Evolutionary conservation across 2,113 vertebrate species (phyloP).

Genomic region (Zosterops japonicus): DNA sequence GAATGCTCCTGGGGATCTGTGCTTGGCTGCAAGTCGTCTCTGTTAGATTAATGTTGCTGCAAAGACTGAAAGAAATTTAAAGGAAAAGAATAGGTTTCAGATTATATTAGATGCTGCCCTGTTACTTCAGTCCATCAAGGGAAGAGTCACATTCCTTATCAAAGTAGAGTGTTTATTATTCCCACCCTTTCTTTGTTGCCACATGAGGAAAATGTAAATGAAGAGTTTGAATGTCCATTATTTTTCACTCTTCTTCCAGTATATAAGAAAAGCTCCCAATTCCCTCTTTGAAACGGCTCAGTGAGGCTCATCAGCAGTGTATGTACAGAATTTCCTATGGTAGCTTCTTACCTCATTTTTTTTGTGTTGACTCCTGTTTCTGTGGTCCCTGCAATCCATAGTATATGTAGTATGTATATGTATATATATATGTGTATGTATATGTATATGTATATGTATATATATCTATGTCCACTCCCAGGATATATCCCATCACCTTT

Average conservation of each 20-base stretch:
- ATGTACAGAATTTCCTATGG: background rate
- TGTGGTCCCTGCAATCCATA: background rate
- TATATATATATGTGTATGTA: background rate
- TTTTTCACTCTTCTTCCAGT: background rate
- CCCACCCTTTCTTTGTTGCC: background rate
- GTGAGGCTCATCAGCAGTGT: background rate
- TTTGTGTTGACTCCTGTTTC: background rate
- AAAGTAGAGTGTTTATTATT: background rate
- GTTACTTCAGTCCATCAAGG: background rate
- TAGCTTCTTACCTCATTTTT: background rate
- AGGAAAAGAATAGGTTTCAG: background rate
- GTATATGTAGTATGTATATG: background rate
- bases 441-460: no score
- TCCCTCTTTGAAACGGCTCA: background rate
- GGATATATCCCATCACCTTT: background rate
- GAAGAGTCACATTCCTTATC: background rate
- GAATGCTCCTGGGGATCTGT: background rate
- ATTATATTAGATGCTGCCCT: background rate
- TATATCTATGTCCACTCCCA: background rate
- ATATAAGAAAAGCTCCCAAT: background rate
- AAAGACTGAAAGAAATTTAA: background rate
- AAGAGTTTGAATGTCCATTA: background rate
- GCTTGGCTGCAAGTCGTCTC: background rate
- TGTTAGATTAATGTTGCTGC: conserved; percentile 7
- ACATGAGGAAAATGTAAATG: background rate